Evolutionary conservation across 2,888 invertebrate genomes (phyloP).

Genomic region (Agrotis ipsilon): DNA sequence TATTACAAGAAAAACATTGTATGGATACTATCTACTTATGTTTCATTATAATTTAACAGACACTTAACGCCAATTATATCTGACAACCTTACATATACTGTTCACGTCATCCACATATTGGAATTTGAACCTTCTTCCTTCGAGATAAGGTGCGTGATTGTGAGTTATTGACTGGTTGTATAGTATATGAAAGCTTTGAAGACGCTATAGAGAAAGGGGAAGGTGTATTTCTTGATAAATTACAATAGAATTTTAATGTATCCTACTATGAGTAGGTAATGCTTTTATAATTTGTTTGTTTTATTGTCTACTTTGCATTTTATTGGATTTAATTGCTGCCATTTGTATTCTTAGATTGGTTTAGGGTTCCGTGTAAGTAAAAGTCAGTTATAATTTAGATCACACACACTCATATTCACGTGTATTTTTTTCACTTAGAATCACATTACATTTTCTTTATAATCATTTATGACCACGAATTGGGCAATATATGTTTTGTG

Average conservation of each 20-base stretch:
- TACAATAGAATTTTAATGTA: constrained; percentile 87
- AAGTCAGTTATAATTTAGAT: not conserved
- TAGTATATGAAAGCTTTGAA: constrained; percentile 39
- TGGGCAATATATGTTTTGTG: no score
- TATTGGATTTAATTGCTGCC: constrained; percentile 85
- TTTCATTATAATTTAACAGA: constrained; percentile 88
- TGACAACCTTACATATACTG: constrained; percentile 63
- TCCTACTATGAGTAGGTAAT: constrained; percentile 81
- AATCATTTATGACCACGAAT: no score
- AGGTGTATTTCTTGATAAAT: constrained; percentile 85
- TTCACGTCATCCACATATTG: constrained; percentile 5
- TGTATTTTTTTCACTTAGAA: no score
- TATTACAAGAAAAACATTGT: constrained; percentile 77
- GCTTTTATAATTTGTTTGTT: constrained; percentile 90
- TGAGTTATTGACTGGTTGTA: constrained; percentile 41
- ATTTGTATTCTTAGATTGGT: constrained; percentile 75
- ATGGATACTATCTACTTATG: constrained; percentile 86
- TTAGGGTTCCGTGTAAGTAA: constrained; percentile 59
- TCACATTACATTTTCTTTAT: no score
- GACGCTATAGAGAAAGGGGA: constrained; percentile 79
- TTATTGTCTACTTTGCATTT: constrained; percentile 86
- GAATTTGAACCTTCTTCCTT: constrained; percentile 64
- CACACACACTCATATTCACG: no score
- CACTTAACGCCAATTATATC: constrained; percentile 87
- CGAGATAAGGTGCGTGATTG: constrained; percentile 47